Conservation (phyloP, 2,113 vertebrate species). For the Spea bombifrons region DNA sequence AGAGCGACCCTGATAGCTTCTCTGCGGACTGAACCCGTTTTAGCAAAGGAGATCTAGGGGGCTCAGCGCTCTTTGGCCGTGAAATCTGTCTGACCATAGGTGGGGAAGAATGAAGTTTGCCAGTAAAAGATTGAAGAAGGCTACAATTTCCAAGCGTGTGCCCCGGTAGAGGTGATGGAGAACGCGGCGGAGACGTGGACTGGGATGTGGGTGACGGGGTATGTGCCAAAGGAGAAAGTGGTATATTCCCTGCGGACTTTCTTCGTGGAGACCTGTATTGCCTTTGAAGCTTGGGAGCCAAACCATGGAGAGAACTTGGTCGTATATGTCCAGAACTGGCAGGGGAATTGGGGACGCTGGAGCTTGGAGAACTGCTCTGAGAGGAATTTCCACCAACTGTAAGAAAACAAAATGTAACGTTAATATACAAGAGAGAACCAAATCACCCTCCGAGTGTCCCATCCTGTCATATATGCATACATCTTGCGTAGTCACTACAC, state of each 20-base stretch:
- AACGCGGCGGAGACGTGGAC: conserved; percentile 87
- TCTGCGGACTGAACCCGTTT: conserved; percentile 93
- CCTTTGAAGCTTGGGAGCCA: conserved; percentile 93
- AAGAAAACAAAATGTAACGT: not conserved
- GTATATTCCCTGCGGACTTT: conserved; percentile 95
- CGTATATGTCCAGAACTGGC: conserved; percentile 91
- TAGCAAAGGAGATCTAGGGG: conserved; percentile 89
- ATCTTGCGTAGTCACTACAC: too few species aligned
- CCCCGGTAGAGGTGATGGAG: conserved; percentile 82
- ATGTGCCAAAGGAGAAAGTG: conserved; percentile 89
- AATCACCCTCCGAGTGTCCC: too few species aligned
- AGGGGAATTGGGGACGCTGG: conserved; percentile 92
- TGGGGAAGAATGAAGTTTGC: conserved; percentile 90
- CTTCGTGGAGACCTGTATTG: conserved; percentile 92
- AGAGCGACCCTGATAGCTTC: conserved; percentile 78
- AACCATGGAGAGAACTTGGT: conserved; percentile 91
- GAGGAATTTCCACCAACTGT: conserved; percentile 90
- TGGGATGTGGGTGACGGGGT: conserved; percentile 90
- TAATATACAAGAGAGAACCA: not conserved
- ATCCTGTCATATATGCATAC: too few species aligned
- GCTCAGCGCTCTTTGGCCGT: conserved; percentile 88
- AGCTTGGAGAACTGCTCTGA: conserved; percentile 95
- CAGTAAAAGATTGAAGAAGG: conserved; percentile 76
- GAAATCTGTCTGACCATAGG: conserved; percentile 87
- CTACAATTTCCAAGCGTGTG: conserved; percentile 70